Base-by-base conservation (phyloP, 2,888 invertebrate genomes). In the Drosophila seclusa region DNA sequence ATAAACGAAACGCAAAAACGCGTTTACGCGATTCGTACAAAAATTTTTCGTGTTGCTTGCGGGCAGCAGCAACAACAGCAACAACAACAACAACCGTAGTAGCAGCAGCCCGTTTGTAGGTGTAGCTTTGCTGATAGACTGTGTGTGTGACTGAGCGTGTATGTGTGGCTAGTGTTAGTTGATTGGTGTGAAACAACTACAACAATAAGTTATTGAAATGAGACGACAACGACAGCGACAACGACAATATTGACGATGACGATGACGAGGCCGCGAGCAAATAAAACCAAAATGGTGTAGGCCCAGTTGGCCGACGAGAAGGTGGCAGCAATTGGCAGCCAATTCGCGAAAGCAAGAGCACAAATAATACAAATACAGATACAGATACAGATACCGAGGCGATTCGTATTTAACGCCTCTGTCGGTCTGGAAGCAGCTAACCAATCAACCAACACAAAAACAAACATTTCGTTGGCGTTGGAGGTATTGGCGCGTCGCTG, bases 11-110 rank as follows among this genome's bases (percentile, higher is more conserved):
- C 82, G 88, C 82, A 83, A 90, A 90, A 91, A 92, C 92, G 91
- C 92, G 91, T 91, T 91, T 88, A 91, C 89, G 91, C 90, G 92
- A 92, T 92, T 92, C 91, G 92, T 92, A 92, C 90, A 90, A 83
- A 91, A 83, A 78, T 80, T 73, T 78, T 80, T 76, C 76, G 80
- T 85, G 54, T 57, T 71, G 77, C 55, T 76, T 38, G 49, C 68
- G 68, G 53, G 66, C 62, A 58, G 48, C 67, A 66, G 31, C 85
- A 67, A 59, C 71, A 81, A 70, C 49, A 70, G 27, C 64, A 65
- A n/a, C 78, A 68, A 64, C 75, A 81, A 70, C 55, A 71, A 54
- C 57, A 49, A 49, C 24, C 16, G 40, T 61, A 63, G 38, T 34
- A 57, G 49, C 68, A 61, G 82, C 70, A 77, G 75, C 75, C 61